Evolutionary conservation across 2,797 vertebrate species (phyloP).

Genomic region (Nyctalus aviator): DNA sequence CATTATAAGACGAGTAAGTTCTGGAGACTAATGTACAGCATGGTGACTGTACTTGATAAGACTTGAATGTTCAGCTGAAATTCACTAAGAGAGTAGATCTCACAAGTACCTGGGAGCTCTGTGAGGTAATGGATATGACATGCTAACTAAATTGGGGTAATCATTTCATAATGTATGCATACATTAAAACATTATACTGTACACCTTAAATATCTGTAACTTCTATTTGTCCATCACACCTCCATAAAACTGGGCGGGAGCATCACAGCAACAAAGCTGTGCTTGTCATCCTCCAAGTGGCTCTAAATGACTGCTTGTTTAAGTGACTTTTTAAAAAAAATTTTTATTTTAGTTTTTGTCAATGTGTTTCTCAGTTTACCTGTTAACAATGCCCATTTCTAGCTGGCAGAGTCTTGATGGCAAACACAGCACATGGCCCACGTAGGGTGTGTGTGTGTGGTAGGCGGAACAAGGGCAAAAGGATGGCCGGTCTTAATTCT

Average conservation of each 20-base stretch:
- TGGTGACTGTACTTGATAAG: background rate
- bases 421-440: background rate
- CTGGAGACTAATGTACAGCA: background rate
- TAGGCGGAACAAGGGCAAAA: background rate
- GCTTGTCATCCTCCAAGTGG: background rate
- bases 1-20: background rate
- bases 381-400: background rate
- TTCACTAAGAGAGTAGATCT: background rate
- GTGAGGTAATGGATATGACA: background rate
- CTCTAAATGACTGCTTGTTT: conserved; percentile 14
- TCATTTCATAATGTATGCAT: background rate
- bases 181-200: background rate
- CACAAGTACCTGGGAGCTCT: background rate
- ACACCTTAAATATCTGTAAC: background rate
- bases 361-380: background rate
- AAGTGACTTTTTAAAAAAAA: background rate
- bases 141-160: background rate
- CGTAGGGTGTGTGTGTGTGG: background rate
- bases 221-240: background rate
- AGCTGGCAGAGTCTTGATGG: background rate
- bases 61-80: background rate
- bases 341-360: conserved; percentile 18
- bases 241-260: background rate
- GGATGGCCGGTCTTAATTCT: background rate
- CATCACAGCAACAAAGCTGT: background rate